Evolutionary conservation across 2,797 vertebrate species (phyloP).

Genomic region (Scolopax rusticola): DNA sequence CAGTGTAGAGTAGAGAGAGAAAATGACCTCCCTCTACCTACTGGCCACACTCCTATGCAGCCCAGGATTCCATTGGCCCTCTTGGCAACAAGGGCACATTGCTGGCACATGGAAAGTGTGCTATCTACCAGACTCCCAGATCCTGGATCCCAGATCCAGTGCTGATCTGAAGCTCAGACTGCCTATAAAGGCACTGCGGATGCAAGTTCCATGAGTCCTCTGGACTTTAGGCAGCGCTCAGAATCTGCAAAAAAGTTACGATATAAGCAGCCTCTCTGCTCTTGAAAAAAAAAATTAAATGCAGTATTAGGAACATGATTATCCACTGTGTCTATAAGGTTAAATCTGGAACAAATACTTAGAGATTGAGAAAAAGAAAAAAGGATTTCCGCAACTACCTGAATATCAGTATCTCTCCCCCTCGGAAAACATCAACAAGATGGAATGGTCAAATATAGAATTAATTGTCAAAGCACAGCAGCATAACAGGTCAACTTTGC

Average conservation of each 20-base stretch:
- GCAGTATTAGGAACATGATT: rapidly evolving
- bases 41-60: no score
- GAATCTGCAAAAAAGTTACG: neutral
- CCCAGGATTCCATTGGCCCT: no score
- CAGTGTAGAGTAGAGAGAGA: no score
- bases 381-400: neutral
- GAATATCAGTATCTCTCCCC: neutral
- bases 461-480: neutral
- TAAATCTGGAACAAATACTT: neutral
- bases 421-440: neutral
- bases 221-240: neutral
- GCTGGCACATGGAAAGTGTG: no score
- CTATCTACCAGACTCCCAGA: no score
- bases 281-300: neutral
- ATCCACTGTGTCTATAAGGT: rapidly evolving
- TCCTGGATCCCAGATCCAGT: no score
- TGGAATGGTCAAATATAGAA: neutral
- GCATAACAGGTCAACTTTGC: neutral
- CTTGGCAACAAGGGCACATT: no score
- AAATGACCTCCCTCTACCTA: no score
- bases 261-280: neutral
- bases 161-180: neutral
- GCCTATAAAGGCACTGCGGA: neutral
- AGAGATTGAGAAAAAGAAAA: neutral
- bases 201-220: neutral